Base-by-base conservation (phyloP, 2,888 invertebrate genomes). In the Pachydiplax longipennis region DNA sequence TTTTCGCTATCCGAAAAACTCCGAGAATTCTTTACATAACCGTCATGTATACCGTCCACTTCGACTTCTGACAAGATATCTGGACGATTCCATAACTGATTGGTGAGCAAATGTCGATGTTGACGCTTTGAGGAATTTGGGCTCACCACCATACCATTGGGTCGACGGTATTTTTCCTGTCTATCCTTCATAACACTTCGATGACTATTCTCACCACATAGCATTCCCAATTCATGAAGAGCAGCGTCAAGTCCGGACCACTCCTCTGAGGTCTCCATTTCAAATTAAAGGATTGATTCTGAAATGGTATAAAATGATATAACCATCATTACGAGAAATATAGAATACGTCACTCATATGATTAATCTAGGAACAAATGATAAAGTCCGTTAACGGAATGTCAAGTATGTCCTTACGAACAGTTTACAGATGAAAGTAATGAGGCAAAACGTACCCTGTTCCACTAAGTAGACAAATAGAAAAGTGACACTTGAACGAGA, bases 161-260 rank as follows among this genome's bases (percentile, higher is more conserved):
- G 58, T 31, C 15, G 8, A 8, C 90, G 91, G 8, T n/a, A 65
- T 25, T 80, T 81, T 82, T 82, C 90, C 25, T 25, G 22, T 10
- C 58, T n/a, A 10, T 90, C 91, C 31, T 61, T 58, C n/a, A 87
- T 18, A 48, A n/a, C 15, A 6, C 44, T 80, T 44, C 31, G 31
- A 22, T 44, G 40, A 25, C 12, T 81, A 31, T 80, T 53, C 35
- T 35, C 87, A 15, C 81, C 48, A 35, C 91, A 81, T 48, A 90
- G 40, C 81, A 91, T 81, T n/a, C 90, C 91, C 22, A 90, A 81
- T 25, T 91, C 91, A 13, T 91, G 82, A n/a, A 91, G 48, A 8
- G 91, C 91, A 10, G 82, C 48, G 73, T 90, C 82, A 44, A 91
- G 22, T 12, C 82, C 90, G 25, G 82, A 61, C 81, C 81, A 82